Conservation (phyloP, 2,888 invertebrate species). For the Coremacera marginata region DNA sequence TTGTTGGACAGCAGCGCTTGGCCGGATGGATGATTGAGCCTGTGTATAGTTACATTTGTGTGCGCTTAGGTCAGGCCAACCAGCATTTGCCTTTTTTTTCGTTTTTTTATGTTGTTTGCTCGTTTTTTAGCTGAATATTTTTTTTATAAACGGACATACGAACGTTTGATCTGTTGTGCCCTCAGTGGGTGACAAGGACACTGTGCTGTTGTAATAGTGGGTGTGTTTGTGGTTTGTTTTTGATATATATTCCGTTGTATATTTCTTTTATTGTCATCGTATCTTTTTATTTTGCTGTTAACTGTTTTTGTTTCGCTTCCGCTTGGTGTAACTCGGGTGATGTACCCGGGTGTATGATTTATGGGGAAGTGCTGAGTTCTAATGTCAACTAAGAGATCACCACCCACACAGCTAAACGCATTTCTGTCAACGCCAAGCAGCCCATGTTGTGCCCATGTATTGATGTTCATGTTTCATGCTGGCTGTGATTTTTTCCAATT, state of each 20-base stretch:
- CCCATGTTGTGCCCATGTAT: conserved; percentile 58
- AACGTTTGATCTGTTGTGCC: background rate
- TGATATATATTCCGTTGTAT: background rate
- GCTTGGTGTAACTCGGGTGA: background rate
- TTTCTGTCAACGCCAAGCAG: no score
- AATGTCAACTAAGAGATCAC: no score
- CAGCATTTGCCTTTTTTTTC: no score
- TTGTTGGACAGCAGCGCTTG: background rate
- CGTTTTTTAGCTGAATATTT: no score
- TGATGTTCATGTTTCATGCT: conserved; percentile 55
- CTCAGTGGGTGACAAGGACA: background rate
- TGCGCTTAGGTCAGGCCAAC: no score
- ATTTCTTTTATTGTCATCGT: conserved; percentile 5
- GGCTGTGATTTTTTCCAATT: conserved; percentile 21
- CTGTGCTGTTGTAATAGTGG: conserved; percentile 6
- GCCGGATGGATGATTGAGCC: background rate
- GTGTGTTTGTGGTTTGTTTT: conserved; percentile 21
- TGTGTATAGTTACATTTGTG: no score
- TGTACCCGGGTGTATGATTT: no score
- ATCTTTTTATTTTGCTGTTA: conserved; percentile 56
- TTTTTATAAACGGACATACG: background rate
- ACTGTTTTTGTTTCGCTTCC: conserved; percentile 59
- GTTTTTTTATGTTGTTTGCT: no score
- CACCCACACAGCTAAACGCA: no score
- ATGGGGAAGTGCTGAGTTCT: no score